A percentile compares a stretch with the other conserved stretches of the same genome.
phyloP scores from a whole-genome alignment of 2,888 invertebrate species.

The Agrochola lota region DNA sequence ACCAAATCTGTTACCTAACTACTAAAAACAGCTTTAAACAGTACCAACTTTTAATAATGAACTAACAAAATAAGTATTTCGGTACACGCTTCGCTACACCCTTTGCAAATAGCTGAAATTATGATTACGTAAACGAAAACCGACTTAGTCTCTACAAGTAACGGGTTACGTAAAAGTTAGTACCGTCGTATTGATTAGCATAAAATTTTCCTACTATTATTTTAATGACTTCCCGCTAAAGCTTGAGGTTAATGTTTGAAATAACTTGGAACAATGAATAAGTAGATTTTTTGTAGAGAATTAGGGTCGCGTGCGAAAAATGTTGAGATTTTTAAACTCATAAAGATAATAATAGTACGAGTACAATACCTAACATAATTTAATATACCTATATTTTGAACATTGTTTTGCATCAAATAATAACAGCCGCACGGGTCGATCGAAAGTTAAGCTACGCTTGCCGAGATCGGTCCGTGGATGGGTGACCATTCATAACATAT shows the following conservation, averaged over 20 bases:
- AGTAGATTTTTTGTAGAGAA: conserved; percentile 12
- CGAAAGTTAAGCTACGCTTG: too few relatives aligned
- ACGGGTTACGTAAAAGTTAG: conserved; percentile 60
- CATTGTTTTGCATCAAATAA: neutral
- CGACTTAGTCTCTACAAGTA: conserved; percentile 32
- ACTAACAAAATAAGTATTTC: conserved; percentile 19
- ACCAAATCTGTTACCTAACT: conserved; percentile 1
- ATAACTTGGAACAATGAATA: conserved; percentile 42
- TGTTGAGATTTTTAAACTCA: neutral
- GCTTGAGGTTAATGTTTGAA: conserved; percentile 48
- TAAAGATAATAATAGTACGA: neutral
- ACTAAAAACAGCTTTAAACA: neutral
- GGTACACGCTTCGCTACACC: conserved; percentile 17
- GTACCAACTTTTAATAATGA: conserved; percentile 12
- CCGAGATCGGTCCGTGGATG: too few relatives aligned
- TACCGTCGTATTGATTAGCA: conserved; percentile 63
- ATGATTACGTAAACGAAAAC: conserved; percentile 53
- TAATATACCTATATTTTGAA: neutral
- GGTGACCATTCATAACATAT: too few relatives aligned
- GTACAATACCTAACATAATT: neutral
- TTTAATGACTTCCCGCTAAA: conserved; percentile 56
- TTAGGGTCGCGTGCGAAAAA: conserved; percentile 38
- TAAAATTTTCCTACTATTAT: conserved; percentile 62
- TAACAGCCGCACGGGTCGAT: too few relatives aligned
- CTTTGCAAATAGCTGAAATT: conserved; percentile 41